Evolutionary conservation across 2,888 invertebrate genomes (phyloP).

Genomic region (Macaria liturata): DNA sequence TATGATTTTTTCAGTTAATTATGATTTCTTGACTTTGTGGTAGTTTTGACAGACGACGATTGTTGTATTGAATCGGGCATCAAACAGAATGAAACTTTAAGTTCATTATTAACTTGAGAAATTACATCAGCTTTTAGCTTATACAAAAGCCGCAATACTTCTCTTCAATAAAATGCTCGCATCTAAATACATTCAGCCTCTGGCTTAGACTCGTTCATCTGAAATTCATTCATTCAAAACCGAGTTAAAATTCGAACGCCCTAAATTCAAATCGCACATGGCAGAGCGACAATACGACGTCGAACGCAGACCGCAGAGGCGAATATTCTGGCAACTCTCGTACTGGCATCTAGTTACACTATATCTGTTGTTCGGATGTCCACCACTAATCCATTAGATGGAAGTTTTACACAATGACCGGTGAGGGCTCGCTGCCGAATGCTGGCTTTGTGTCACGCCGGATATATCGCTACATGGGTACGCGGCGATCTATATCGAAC

Average conservation of each 20-base stretch:
- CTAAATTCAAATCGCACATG: slow-evolving; percentile 28
- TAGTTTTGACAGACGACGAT: no score
- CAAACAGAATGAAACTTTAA: no score
- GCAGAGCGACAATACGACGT: slow-evolving; percentile 26
- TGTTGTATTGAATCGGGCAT: no score
- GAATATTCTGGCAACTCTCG: slow-evolving; percentile 20
- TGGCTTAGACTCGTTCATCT: slow-evolving; percentile 5
- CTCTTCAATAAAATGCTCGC: neutral
- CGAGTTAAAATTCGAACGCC: slow-evolving; percentile 24
- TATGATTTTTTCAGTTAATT: no score
- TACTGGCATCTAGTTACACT: slow-evolving; percentile 21
- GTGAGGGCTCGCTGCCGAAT: slow-evolving; percentile 45
- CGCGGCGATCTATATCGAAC: no score
- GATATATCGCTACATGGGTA: slow-evolving; percentile 19
- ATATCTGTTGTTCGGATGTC: slow-evolving; percentile 27
- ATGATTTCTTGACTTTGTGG: no score
- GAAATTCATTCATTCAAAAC: slow-evolving; percentile 27
- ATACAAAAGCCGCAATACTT: no score
- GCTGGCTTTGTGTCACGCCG: slow-evolving; percentile 33
- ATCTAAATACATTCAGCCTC: slow-evolving; percentile 16
- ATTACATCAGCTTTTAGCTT: no score
- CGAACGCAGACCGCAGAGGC: slow-evolving; percentile 25
- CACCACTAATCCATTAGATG: slow-evolving; percentile 77
- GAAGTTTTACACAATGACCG: slow-evolving; percentile 67
- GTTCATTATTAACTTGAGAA: no score